These are phyloP conservation scores for Phataginus tricuspis DNA, from an alignment of 2,797 vertebrate species.

Conservation along the genomic window DNA sequence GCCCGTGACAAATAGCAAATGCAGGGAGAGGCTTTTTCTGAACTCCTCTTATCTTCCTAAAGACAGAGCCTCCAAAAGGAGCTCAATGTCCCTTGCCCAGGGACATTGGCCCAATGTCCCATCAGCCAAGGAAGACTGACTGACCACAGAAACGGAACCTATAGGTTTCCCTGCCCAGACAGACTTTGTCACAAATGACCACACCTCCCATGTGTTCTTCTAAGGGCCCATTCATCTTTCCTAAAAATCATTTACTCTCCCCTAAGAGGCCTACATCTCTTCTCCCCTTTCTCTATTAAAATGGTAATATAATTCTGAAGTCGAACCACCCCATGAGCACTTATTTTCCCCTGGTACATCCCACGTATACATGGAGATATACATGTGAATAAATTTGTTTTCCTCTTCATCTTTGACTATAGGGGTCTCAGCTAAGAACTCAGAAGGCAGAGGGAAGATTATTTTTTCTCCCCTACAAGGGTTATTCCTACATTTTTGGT, in stretches of 20 bases:
- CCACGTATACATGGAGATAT: not conserved
- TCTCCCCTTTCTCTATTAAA: not conserved
- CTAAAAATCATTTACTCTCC: not conserved
- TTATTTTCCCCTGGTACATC: not conserved
- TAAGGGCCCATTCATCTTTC: not conserved
- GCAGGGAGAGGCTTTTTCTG: not conserved
- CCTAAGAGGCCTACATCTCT: not conserved
- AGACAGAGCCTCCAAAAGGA: not conserved
- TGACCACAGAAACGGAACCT: not conserved
- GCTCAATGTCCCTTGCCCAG: not conserved
- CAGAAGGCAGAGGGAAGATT: not conserved
- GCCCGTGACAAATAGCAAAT: not conserved
- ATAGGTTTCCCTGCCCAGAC: not conserved
- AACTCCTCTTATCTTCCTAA: not conserved
- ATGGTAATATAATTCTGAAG: not conserved
- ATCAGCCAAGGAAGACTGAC: not conserved
- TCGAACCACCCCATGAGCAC: not conserved
- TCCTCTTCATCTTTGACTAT: not conserved
- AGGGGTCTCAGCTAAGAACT: not conserved
- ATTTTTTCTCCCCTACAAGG: not conserved
- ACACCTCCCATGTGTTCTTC: not conserved
- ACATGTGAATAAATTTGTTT: not conserved
- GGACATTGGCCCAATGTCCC: no score
- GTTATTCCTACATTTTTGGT: not conserved
- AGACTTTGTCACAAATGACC: not conserved